Conservation (phyloP, 1,140 invertebrate genomes). For the Drosophila albomicans region DNA sequence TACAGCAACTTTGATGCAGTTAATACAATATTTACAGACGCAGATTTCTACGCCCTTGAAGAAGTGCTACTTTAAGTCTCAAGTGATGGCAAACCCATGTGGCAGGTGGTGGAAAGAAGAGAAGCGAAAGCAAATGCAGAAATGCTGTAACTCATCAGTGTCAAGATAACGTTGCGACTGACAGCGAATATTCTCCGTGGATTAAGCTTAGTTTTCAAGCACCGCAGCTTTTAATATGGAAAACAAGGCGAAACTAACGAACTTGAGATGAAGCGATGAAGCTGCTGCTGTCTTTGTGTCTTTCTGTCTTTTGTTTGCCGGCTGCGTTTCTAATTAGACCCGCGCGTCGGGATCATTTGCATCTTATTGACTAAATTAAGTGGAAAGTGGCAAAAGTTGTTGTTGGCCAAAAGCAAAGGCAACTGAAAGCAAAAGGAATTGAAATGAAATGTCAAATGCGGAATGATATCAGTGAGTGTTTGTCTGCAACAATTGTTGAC, state of each 20-base stretch:
- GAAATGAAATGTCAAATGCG: constrained; percentile 54
- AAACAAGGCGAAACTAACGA: constrained; percentile 40
- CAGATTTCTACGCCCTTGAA: not conserved
- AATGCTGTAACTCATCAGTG: constrained; percentile 69
- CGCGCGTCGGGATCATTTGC: constrained; percentile 64
- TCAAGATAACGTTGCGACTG: constrained; percentile 27
- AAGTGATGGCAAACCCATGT: not conserved
- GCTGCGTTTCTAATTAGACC: constrained; percentile 74
- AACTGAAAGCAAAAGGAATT: constrained; percentile 60
- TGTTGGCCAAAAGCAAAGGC: constrained; percentile 32
- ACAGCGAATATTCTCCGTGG: constrained; percentile 56
- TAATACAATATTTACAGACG: not conserved
- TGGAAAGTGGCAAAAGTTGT: constrained; percentile 54
- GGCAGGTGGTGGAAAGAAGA: not conserved
- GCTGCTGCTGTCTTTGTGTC: not conserved
- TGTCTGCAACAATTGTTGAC: constrained; percentile 27
- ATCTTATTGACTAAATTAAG: constrained; percentile 82
- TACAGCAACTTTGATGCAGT: not conserved
- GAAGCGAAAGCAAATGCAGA: constrained; percentile 49
- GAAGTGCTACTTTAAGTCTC: not conserved
- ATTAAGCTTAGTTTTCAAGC: constrained; percentile 58
- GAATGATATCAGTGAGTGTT: not conserved
- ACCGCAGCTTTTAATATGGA: constrained; percentile 60
- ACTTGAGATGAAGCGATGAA: constrained; percentile 9
- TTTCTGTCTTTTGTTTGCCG: not conserved